Conservation (phyloP, 2,113 vertebrate species). For the Psephotus haematonotus region DNA sequence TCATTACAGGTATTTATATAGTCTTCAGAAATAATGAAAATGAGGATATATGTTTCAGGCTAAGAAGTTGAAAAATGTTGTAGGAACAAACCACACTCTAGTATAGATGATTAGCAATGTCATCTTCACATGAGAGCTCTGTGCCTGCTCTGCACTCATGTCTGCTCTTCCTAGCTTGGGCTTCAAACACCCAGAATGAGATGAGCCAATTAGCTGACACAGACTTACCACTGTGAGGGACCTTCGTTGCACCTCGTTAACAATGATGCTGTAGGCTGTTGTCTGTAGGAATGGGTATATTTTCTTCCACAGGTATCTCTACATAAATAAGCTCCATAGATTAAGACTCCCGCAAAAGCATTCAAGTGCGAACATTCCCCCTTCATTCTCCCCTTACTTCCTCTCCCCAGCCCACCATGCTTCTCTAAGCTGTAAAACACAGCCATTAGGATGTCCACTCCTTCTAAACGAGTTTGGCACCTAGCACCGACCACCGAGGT, state of each 20-base stretch:
- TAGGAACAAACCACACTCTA: rapidly evolving
- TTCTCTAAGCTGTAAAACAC: not conserved
- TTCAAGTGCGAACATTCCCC: not conserved
- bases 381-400: not conserved
- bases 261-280: not conserved
- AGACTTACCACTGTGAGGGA: rapidly evolving
- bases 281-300: rapidly evolving
- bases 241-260: rapidly evolving
- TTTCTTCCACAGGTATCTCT: not conserved
- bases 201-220: not conserved
- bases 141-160: rapidly evolving
- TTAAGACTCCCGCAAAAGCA: not conserved
- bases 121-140: not conserved
- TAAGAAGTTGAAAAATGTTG: not conserved
- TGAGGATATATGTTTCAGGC: not conserved
- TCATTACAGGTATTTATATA: not conserved
- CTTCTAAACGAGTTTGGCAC: not conserved
- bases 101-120: rapidly evolving
- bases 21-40: not conserved
- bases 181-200: rapidly evolving
- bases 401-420: rapidly evolving
- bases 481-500: not conserved
- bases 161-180: not conserved
- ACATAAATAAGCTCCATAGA: not conserved
- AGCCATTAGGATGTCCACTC: rapidly evolving